Conservation (phyloP, 2,888 invertebrate species). For the Podabrus alpinus region DNA sequence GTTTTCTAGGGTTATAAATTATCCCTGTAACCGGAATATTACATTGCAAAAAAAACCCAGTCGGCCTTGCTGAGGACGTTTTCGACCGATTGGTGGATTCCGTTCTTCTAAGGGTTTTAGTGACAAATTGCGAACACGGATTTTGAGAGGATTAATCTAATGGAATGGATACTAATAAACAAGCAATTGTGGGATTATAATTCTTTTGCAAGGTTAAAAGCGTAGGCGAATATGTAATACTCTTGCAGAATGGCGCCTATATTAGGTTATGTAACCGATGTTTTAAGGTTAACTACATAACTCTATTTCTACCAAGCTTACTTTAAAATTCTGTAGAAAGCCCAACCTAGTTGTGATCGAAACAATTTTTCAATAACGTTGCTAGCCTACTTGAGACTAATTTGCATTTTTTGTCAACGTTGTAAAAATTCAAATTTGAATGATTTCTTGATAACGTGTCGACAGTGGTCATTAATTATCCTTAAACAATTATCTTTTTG, state of each 20-base stretch:
- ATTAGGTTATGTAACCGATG: conserved; percentile 34
- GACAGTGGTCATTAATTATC: background rate
- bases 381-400: background rate
- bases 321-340: background rate
- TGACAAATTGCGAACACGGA: conserved; percentile 18
- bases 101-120: background rate
- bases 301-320: background rate
- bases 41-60: conserved; percentile 43
- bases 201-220: conserved; percentile 32
- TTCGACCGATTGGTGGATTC: background rate
- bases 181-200: conserved; percentile 30
- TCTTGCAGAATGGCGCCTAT: conserved; percentile 34
- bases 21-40: conserved; percentile 38
- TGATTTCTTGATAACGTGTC: background rate
- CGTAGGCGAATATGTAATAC: conserved; percentile 32
- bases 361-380: background rate
- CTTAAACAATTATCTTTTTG: background rate
- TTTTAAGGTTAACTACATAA: conserved; percentile 30
- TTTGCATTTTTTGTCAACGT: background rate
- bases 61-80: conserved; percentile 37
- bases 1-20: conserved; percentile 33
- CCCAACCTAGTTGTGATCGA: background rate
- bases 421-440: background rate
- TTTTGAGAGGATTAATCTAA: conserved; percentile 26
- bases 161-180: conserved; percentile 32